A percentile compares a stretch with the other conserved stretches of the same genome.
These are phyloP conservation scores for Mantis religiosa DNA, from an alignment of 2,888 invertebrate genomes.

Conservation along the genomic window DNA sequence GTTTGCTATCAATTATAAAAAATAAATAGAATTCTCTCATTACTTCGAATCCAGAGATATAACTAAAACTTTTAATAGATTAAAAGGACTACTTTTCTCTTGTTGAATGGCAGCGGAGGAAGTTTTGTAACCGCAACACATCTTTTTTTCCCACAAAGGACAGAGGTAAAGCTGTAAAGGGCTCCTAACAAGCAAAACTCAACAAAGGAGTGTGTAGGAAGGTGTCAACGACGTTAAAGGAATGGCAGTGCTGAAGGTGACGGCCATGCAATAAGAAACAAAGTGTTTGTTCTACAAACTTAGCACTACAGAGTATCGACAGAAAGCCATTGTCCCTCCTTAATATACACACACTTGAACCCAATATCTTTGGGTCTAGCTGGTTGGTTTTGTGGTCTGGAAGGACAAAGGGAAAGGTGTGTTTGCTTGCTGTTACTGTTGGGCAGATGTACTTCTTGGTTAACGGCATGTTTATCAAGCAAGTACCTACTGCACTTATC, in stretches of 20 bases:
- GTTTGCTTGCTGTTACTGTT: not conserved
- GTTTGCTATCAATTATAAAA: too few relatives aligned
- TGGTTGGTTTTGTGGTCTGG: not conserved
- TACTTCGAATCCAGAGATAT: too few relatives aligned
- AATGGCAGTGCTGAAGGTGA: not conserved
- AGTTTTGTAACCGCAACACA: too few relatives aligned
- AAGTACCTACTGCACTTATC: not conserved
- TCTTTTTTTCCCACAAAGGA: too few relatives aligned
- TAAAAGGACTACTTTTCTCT: too few relatives aligned
- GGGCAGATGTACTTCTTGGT: not conserved
- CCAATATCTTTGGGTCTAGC: not conserved
- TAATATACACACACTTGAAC: not conserved
- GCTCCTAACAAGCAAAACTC: too few relatives aligned
- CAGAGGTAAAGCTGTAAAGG: too few relatives aligned
- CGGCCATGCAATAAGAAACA: not conserved
- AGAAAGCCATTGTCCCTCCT: not conserved
- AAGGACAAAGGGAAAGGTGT: not conserved
- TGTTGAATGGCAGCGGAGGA: too few relatives aligned
- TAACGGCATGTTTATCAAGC: not conserved
- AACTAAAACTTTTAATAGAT: too few relatives aligned
- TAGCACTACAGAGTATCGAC: not conserved
- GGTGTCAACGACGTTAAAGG: not conserved
- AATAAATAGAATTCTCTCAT: too few relatives aligned
- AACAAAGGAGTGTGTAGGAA: not conserved
- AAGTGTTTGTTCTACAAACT: not conserved